Conservation (phyloP, 2,113 vertebrate genomes). For the Grus americana region DNA sequence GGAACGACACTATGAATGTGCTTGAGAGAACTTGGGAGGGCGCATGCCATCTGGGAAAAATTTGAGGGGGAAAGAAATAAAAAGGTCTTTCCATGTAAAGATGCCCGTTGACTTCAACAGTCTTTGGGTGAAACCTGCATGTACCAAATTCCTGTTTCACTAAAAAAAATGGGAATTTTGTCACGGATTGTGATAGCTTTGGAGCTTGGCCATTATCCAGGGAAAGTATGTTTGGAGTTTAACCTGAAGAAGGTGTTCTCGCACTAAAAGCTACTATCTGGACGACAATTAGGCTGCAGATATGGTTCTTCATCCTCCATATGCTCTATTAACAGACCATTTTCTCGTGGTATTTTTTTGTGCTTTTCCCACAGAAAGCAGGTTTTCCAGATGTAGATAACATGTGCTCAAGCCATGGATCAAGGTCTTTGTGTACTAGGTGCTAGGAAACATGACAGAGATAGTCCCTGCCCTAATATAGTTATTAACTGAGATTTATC, state of each 20-base stretch:
- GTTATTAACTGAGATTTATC: neutral
- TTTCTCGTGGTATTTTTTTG: neutral
- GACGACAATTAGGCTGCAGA: neutral
- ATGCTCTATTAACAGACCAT: neutral
- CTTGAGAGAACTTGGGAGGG: neutral
- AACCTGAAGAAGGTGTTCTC: neutral
- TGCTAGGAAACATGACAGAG: rapidly evolving
- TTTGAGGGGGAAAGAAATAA: neutral
- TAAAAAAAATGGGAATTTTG: neutral
- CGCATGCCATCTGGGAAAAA: neutral
- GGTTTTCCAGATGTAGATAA: neutral
- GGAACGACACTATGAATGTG: neutral
- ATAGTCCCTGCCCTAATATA: neutral
- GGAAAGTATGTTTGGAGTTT: neutral
- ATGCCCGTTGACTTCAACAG: neutral
- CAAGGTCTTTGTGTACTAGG: neutral
- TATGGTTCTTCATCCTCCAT: neutral
- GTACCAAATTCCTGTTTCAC: neutral
- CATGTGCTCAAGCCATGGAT: neutral
- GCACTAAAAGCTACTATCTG: neutral
- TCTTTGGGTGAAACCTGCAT: neutral
- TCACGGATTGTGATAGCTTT: neutral
- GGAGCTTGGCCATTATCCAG: neutral
- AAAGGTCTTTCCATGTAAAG: neutral
- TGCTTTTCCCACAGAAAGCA: neutral